These are phyloP conservation scores for Doryteuthis pealeii DNA, from an alignment of 1,140 invertebrate species.

Conservation along the genomic window DNA sequence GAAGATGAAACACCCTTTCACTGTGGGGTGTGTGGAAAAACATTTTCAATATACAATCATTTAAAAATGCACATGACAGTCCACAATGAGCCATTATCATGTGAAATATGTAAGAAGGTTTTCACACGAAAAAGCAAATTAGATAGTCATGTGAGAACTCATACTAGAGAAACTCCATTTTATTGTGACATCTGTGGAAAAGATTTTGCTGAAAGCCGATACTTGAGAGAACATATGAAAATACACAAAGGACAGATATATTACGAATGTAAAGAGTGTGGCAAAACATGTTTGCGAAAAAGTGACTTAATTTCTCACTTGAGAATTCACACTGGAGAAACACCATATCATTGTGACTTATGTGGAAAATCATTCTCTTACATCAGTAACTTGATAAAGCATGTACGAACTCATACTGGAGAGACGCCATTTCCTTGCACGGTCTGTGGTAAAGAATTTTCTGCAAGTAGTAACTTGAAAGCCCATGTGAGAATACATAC, in stretches of 20 bases:
- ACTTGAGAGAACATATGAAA: not conserved
- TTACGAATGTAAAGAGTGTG: constrained; percentile 45
- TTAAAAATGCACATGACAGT: too few relatives aligned
- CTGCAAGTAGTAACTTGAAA: not conserved
- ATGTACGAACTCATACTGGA: constrained; percentile 52
- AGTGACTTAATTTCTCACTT: constrained; percentile 15
- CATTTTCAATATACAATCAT: too few relatives aligned
- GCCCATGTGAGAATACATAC: constrained; percentile 4
- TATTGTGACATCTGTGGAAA: not conserved
- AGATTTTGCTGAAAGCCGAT: not conserved
- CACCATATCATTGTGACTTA: constrained; percentile 22
- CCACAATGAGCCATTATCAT: too few relatives aligned
- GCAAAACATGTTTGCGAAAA: constrained; percentile 27
- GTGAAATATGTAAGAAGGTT: too few relatives aligned
- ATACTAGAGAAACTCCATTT: not conserved
- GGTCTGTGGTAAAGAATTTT: constrained; percentile 45
- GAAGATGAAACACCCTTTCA: not conserved
- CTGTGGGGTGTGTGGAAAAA: not conserved
- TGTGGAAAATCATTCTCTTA: constrained; percentile 24
- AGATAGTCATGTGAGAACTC: too few relatives aligned
- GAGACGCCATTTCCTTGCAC: constrained; percentile 51
- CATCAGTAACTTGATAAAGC: constrained; percentile 34
- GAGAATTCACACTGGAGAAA: constrained; percentile 4
- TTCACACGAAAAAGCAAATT: too few relatives aligned
- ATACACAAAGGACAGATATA: constrained; percentile 32